Evolutionary conservation across 2,888 invertebrate genomes (phyloP), one percentile per base, ranked within the genome.

Genomic region (Sphaeridia pumilis): DNA sequence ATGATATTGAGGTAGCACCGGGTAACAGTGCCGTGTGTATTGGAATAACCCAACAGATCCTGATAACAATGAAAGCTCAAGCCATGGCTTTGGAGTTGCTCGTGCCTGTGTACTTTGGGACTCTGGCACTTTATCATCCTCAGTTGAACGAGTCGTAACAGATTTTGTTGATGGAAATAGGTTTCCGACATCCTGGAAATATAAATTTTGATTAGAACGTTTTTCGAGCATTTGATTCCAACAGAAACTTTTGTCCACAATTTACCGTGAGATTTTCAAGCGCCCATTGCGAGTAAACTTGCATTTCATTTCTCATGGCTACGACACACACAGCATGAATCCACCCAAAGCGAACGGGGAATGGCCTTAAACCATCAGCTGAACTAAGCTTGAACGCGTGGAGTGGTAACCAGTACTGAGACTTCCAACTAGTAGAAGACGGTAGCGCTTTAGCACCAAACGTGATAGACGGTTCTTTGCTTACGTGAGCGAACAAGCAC

Each of bases 291-390:
- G 94, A 93, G 70, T 95, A 98, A 0, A 98, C 94, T 67, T 97
- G 94, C 93, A 98, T 95, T 71, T 98, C 98, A 2, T 94, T 95
- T 70, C 97, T 94, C 95, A 98, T 95, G 2, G 97, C 98, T 1
- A 98, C 94, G 0, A 99, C 92, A 1, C 98, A 74, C 60, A 98
- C 90, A 68, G 97, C 97, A 24, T 98, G 78, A 1, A 97, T 94
- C 97, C 98, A 99, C 2, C 93, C 93, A 66, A 97, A 87, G 70
- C 95, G 93, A 87, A 97, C 97, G 0, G 98, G 98, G 45, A 98
- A 72, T 0, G 97, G 95, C 1, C 94, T 93, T 36, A 97, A 71
- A 0, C 95, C 93, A 68, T 98, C 98, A 0, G 93, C 95, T 0
- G 95, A 93, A 58, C 83, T 82, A 14, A 97, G 70, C 65, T 90